Base-by-base conservation (phyloP, 2,113 vertebrate species). In the Symphodus melops region DNA sequence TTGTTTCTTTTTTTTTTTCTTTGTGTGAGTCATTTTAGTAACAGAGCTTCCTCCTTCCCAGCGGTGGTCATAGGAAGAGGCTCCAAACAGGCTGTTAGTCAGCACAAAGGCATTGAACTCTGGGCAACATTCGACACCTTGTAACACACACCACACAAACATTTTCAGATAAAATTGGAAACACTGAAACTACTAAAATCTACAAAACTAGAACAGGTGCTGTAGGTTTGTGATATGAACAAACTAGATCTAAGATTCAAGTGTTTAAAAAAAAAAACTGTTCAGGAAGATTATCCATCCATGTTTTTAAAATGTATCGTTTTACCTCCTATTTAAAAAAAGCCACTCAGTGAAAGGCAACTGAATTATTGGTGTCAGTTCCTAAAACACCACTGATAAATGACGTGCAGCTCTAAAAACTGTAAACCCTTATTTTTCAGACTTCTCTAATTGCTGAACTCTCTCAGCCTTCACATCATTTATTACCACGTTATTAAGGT, bases 391-490 rank as follows among this genome's bases (percentile, higher is more conserved):
- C 9, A 11, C 65, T 87, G 83, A 91, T 67, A 59, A 68, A 92
- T 86, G 65, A 87, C 77, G 81, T 90, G 71, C 72, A n/a, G 51
- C 68, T 14, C 48, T 37, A 42, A 64, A 82, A 86, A 87, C 63
- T 36, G 58, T 64, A 75, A 79, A 77, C 66, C 60, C 14, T 5
- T 33, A 9, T 49, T 72, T 74, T 65, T 52, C 55, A 70, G 25
- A 83, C 82, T 79, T 85, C 73, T 85, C 44, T 90, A 88, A 89
- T 88, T 84, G 82, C 79, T 95, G 92, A 91, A 94, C 85, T 85
- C 93, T 95, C 79, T 94, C 92, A 19, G 55, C 79, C 83, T 89
- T 94, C 95, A 97, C 95, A 92, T 95, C 94, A 96, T 97, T 94
- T 91, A 91, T 97, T 95, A 96, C 92, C 76, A 6, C 57, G 94